These are phyloP conservation scores for Regulus satrapa DNA, from an alignment of 2,113 vertebrate species.

Conservation along the genomic window DNA sequence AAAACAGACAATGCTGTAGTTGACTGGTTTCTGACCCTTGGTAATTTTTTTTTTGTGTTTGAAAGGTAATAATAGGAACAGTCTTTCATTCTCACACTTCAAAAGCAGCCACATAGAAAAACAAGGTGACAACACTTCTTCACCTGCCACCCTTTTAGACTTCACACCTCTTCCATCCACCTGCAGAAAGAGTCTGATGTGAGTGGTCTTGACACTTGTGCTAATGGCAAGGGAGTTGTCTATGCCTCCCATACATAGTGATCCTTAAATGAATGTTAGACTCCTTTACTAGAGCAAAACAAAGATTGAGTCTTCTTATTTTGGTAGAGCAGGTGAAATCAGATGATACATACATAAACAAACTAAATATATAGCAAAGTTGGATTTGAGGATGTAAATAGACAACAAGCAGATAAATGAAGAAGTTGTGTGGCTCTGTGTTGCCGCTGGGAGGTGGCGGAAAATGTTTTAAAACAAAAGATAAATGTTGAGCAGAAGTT, in stretches of 20 bases:
- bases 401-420: background rate
- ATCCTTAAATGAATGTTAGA: background rate
- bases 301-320: background rate
- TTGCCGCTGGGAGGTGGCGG: background rate
- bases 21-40: background rate
- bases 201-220: background rate
- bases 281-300: background rate
- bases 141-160: background rate
- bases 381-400: background rate
- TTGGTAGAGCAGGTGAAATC: background rate
- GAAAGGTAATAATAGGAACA: background rate
- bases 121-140: background rate
- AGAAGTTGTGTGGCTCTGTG: background rate
- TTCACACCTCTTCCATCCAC: background rate
- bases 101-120: background rate
- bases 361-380: background rate
- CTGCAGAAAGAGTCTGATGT: background rate
- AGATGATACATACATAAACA: background rate
- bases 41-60: background rate
- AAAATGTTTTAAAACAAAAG: background rate
- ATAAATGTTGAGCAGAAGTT: background rate
- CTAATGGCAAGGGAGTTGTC: background rate
- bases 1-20: background rate
- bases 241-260: rapidly evolving
- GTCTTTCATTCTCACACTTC: background rate